Evolutionary conservation across 92 coral and sea anemone species (phyloP).

Genomic region (Actinernus sp.): DNA sequence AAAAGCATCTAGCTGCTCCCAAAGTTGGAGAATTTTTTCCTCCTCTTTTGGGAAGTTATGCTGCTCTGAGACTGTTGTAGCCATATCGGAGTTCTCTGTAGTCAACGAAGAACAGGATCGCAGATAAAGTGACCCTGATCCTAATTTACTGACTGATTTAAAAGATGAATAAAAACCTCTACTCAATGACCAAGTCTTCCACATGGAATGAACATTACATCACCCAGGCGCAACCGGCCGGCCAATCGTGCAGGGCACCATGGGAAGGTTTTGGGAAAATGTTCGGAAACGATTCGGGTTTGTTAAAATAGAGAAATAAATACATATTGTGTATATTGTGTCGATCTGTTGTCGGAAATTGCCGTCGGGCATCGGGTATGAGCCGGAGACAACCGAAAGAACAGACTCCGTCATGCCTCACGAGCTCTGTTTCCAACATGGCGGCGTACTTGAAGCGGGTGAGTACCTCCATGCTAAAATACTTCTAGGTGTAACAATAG

Average conservation of each 20-base stretch:
- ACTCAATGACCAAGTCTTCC: slow-evolving; percentile 10
- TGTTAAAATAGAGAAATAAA: too few species aligned
- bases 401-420: slow-evolving; percentile 30
- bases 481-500: too few species aligned
- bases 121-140: not conserved
- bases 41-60: slow-evolving; percentile 96
- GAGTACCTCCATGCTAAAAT: slow-evolving; percentile 1
- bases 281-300: too few species aligned
- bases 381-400: not conserved
- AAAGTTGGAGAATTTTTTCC: slow-evolving; percentile 88
- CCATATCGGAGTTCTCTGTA: slow-evolving; percentile 55
- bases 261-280: too few species aligned
- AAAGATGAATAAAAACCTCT: slow-evolving; percentile 17
- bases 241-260: too few species aligned
- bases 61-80: slow-evolving; percentile 75
- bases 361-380: not conserved
- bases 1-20: slow-evolving; percentile 96
- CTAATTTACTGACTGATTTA: slow-evolving; percentile 1
- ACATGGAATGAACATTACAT: slow-evolving; percentile 65
- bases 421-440: slow-evolving; percentile 73
- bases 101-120: slow-evolving; percentile 40
- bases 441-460: slow-evolving; percentile 96
- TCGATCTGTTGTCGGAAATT: not conserved
- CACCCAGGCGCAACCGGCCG: slow-evolving; percentile 33
- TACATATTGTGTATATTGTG: too few species aligned